Evolutionary conservation across 1,140 invertebrate genomes (phyloP).

Genomic region (Drosophila ercepeae): DNA sequence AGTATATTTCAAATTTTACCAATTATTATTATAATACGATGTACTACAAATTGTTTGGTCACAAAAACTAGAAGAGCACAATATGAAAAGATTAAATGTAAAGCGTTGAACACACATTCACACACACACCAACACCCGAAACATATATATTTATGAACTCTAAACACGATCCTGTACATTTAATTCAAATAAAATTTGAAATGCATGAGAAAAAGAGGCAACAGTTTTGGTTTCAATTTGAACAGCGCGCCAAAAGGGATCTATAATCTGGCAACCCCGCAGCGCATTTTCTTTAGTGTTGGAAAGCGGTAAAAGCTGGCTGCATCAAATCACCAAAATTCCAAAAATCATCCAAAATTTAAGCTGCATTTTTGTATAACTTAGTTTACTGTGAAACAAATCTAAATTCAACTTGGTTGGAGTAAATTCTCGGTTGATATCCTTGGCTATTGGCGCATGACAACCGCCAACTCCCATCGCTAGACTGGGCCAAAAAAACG

Average conservation of each 20-base stretch:
- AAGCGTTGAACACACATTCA: constrained; percentile 57
- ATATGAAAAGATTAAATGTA: constrained; percentile 51
- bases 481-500: constrained; percentile 16
- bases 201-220: constrained; percentile 60
- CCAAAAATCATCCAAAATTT: neutral
- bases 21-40: constrained; percentile 54
- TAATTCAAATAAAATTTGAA: constrained; percentile 81
- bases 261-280: too few species aligned
- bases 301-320: too few species aligned
- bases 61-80: constrained; percentile 63
- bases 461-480: constrained; percentile 14
- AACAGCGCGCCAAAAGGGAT: neutral
- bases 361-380: neutral
- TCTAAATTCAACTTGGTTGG: neutral
- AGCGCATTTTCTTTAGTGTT: too few species aligned
- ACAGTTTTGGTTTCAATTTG: neutral
- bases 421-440: neutral
- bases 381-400: neutral
- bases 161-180: constrained; percentile 76
- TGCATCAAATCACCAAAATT: too few species aligned
- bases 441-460: constrained; percentile 16
- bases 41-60: constrained; percentile 45
- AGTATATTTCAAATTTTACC: constrained; percentile 66
- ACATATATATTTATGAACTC: constrained; percentile 66
- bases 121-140: neutral